Evolutionary conservation across 2,888 invertebrate species (phyloP), one percentile per base, ranked within the genome.

Genomic region (Entomobrya proxima): DNA sequence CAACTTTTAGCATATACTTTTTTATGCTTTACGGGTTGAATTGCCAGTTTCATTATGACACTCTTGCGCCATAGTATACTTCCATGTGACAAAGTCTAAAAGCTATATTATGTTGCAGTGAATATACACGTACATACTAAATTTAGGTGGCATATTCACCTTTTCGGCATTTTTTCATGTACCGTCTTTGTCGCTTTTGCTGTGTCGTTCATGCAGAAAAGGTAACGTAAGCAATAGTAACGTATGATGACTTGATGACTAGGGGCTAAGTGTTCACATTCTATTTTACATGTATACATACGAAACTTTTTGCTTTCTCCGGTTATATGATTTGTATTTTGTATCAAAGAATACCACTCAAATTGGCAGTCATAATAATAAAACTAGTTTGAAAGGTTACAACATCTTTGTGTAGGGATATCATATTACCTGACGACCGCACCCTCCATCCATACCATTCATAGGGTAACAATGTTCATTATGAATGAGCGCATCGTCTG

Each of bases 281-380:
- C 30, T 30, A 21, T n/a, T 18, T 37, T 67, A 35, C 18, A 32
- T 30, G 3, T 58, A 47, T 47, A 47, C 15, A 47, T 4, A 6
- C 30, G 58, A 27, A 15, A 27, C 47, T 47, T 50, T n/a, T n/a
- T n/a, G n/a, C n/a, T n/a, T 61, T 61, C 27, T 67, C n/a, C 11
- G 15, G 21, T 21, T 61, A 13, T 37, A 18, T 11, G 37, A 35
- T 35, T 67, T 67, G 35, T 9, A 7, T 32, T 35, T 35, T 37
- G n/a, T 75, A 75, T 52, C 37, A 32, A 6, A 75, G 75, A 55
- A 52, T 75, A 30, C 35, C 52, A 50, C 32, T 32, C 40, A 77
- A 78, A 78, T 78, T 78, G 78, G 64, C 78, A 78, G 78, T 58
- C 61, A 47, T 58, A 24, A 78, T 64, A 78, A 78, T 44, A 78